These are phyloP conservation scores for Gortyna flavago DNA, from an alignment of 2,888 invertebrate species.

Conservation along the genomic window DNA sequence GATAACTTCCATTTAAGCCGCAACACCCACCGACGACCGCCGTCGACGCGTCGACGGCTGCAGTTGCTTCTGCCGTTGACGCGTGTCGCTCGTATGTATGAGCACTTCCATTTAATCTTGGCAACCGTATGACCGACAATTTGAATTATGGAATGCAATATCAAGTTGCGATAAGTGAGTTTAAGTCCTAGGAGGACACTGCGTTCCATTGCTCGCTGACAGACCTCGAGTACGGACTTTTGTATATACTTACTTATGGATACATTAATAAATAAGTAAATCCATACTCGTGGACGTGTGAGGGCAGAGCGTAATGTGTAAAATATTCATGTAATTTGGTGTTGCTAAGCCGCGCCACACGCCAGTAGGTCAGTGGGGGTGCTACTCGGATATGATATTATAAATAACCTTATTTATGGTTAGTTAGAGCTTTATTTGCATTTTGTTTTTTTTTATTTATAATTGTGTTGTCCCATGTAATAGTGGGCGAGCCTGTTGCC, in stretches of 20 bases:
- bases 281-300: conserved; percentile 29
- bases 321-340: conserved; percentile 63
- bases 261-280: conserved; percentile 33
- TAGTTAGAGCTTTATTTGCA: neutral
- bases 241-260: conserved; percentile 8
- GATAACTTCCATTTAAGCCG: too few relatives aligned
- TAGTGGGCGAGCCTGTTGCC: too few relatives aligned
- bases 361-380: conserved; percentile 47
- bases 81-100: too few relatives aligned
- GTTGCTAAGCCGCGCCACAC: conserved; percentile 30
- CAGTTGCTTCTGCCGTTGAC: too few relatives aligned
- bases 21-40: too few relatives aligned
- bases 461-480: too few relatives aligned
- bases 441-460: too few relatives aligned
- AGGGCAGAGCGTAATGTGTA: conserved; percentile 36
- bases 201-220: neutral
- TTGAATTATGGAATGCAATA: neutral
- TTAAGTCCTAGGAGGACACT: too few relatives aligned
- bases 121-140: too few relatives aligned
- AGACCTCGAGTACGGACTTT: too few relatives aligned
- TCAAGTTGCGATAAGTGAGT: neutral
- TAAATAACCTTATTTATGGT: conserved; percentile 24
- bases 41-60: too few relatives aligned
- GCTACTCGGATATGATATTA: neutral
- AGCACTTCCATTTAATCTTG: neutral